Evolutionary conservation across 2,797 vertebrate species (phyloP).

Genomic region (Aplochiton taeniatus): DNA sequence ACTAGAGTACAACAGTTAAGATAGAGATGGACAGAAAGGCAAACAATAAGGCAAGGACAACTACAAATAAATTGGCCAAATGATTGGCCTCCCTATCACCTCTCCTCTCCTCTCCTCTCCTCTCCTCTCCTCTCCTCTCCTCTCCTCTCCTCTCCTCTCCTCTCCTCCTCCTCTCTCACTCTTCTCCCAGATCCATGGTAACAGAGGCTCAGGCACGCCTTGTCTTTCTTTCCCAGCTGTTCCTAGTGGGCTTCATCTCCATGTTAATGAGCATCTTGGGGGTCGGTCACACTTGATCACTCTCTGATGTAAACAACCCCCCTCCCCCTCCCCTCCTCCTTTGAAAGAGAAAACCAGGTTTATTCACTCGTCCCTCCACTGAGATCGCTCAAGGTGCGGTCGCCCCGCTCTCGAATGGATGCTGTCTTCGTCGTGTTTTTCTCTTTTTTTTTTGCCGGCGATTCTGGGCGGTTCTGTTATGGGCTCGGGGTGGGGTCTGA

Average conservation of each 20-base stretch:
- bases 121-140: constrained; percentile 5
- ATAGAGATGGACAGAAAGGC: no score
- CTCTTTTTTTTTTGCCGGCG: neutral
- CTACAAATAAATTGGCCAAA: no score
- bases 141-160: constrained; percentile 19
- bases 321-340: no score
- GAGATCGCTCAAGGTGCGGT: neutral
- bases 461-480: constrained; percentile 3
- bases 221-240: constrained; percentile 31
- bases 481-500: neutral
- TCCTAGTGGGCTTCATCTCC: constrained; percentile 26
- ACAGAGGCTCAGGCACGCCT: constrained; percentile 21
- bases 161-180: constrained; percentile 10
- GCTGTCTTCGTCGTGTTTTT: constrained; percentile 18
- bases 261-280: constrained; percentile 29
- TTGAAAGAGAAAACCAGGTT: no score
- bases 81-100: neutral
- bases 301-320: neutral
- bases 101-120: neutral
- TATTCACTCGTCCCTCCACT: no score
- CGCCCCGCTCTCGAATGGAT: constrained; percentile 12
- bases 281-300: constrained; percentile 12
- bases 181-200: constrained; percentile 29
- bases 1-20: no score
- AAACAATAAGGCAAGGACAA: no score